phyloP scores from a whole-genome alignment of 1,140 invertebrate genomes.

The Drosophila auraria region DNA sequence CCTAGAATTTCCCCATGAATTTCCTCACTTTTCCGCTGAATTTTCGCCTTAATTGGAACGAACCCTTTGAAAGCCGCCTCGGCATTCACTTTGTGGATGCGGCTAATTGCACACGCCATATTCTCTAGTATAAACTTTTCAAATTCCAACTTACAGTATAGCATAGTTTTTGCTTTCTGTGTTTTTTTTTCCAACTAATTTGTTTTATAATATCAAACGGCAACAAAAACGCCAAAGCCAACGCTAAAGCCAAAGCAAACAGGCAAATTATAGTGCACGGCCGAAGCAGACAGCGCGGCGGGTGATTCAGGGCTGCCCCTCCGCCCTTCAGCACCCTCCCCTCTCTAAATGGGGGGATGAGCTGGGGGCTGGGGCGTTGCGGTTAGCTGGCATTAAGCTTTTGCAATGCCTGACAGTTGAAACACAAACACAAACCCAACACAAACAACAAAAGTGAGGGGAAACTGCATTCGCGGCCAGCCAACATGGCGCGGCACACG shows the following conservation, averaged over 20 bases:
- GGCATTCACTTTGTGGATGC: slow-evolving; percentile 50
- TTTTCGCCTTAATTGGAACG: slow-evolving; percentile 28
- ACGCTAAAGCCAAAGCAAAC: slow-evolving; percentile 55
- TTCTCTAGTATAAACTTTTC: slow-evolving; percentile 52
- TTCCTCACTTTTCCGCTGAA: slow-evolving; percentile 21
- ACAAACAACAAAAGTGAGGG: slow-evolving; percentile 19
- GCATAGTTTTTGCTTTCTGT: slow-evolving; percentile 45
- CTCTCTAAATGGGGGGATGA: background rate
- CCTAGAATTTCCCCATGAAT: slow-evolving; percentile 19
- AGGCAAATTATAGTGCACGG: slow-evolving; percentile 75
- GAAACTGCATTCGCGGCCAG: slow-evolving; percentile 67
- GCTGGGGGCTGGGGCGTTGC: slow-evolving; percentile 38
- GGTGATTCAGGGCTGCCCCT: slow-evolving; percentile 48
- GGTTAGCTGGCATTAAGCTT: slow-evolving; percentile 74
- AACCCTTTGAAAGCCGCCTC: slow-evolving; percentile 33
- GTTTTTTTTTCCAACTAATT: slow-evolving; percentile 66
- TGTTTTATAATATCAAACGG: slow-evolving; percentile 78
- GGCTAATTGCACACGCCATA: slow-evolving; percentile 74
- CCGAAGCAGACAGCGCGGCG: slow-evolving; percentile 75
- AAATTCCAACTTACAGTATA: slow-evolving; percentile 54
- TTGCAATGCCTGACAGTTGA: slow-evolving; percentile 72
- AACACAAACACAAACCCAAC: slow-evolving; percentile 42
- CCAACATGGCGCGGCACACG: slow-evolving; percentile 77
- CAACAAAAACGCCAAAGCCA: slow-evolving; percentile 49
- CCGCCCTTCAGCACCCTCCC: background rate